phyloP scores from a whole-genome alignment of 2,888 invertebrate species.

The Rhamphomyia laevipes region DNA sequence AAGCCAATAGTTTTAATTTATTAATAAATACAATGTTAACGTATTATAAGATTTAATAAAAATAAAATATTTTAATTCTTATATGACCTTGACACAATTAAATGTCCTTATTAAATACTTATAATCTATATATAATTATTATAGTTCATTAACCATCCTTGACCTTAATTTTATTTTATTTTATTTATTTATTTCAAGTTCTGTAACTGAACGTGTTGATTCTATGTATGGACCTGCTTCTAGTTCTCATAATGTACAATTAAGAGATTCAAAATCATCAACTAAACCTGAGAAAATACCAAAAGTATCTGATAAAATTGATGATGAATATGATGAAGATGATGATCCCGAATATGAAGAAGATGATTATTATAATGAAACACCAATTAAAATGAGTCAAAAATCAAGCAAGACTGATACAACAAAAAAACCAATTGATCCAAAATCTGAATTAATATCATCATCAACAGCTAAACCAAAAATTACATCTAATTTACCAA shows the following conservation, averaged over 20 bases:
- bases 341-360: slow-evolving; percentile 39
- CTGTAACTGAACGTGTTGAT: slow-evolving; percentile 32
- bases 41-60: background rate
- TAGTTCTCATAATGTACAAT: background rate
- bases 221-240: slow-evolving; percentile 26
- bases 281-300: slow-evolving; percentile 12
- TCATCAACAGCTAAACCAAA: background rate
- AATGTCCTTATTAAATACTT: too few species aligned
- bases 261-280: background rate
- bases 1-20: background rate
- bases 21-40: background rate
- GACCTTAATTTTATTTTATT: background rate
- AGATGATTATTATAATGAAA: slow-evolving; percentile 46
- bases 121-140: too few species aligned
- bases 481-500: background rate
- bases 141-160: too few species aligned
- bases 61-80: background rate
- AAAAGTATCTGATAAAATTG: slow-evolving; percentile 28
- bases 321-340: slow-evolving; percentile 37
- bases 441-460: background rate
- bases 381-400: slow-evolving; percentile 27
- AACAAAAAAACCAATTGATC: slow-evolving; percentile 15
- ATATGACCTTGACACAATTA: slow-evolving; percentile 4
- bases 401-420: slow-evolving; percentile 19
- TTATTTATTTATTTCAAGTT: background rate